Conservation (phyloP, 1,140 invertebrate genomes). For the Tachypleus tridentatus region DNA sequence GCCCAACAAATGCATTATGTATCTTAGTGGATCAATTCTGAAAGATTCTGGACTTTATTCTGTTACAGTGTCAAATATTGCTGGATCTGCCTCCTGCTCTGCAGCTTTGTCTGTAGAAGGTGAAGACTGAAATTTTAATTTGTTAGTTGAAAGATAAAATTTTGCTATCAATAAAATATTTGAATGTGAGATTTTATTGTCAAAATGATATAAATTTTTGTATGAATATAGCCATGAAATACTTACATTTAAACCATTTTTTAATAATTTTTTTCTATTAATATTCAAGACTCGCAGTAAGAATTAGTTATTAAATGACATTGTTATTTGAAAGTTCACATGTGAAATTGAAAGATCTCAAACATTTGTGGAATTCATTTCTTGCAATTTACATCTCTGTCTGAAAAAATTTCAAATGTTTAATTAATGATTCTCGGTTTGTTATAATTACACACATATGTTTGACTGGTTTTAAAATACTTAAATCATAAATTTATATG, state of each 20-base stretch:
- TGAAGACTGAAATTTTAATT: conserved; percentile 39
- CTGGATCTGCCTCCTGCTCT: conserved; percentile 75
- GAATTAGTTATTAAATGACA: too few species aligned
- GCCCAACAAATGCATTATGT: conserved; percentile 67
- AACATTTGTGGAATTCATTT: too few species aligned
- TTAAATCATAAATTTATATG: too few species aligned
- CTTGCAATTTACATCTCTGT: too few species aligned
- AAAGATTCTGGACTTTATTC: conserved; percentile 91
- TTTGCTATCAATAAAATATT: conserved; percentile 7
- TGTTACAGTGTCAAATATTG: conserved; percentile 79
- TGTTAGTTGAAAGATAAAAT: conserved; percentile 5
- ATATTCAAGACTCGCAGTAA: too few species aligned
- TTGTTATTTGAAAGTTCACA: too few species aligned
- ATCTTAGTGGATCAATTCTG: conserved; percentile 69
- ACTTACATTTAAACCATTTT: not conserved
- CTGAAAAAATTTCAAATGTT: too few species aligned
- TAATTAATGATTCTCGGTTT: too few species aligned
- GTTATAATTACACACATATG: too few species aligned
- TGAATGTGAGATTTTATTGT: not conserved
- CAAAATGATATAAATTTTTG: not conserved
- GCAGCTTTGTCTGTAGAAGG: conserved; percentile 87
- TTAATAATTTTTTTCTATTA: too few species aligned
- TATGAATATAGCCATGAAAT: not conserved
- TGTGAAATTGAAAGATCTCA: too few species aligned
- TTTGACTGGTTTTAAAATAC: too few species aligned